phyloP scores from a whole-genome alignment of 2,888 invertebrate species.

The Lissonota sp. region DNA sequence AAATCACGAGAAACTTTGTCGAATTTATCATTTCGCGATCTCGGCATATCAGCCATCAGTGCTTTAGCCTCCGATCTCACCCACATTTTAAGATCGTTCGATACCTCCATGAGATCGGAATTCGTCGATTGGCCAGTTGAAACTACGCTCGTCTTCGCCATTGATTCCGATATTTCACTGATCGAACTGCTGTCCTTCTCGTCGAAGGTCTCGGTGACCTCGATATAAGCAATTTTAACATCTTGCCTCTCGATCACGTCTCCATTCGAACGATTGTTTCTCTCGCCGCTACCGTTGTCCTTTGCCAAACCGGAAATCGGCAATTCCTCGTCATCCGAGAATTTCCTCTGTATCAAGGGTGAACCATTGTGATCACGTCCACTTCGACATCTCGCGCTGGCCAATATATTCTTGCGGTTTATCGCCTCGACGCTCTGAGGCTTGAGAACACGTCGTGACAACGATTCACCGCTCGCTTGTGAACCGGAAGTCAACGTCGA shows the following conservation, averaged over 20 bases:
- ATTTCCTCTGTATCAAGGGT: slow-evolving; percentile 90
- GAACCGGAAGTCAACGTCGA: slow-evolving; percentile 91
- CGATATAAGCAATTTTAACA: slow-evolving; percentile 80
- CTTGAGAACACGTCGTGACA: slow-evolving; percentile 89
- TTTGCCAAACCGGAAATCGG: slow-evolving; percentile 62
- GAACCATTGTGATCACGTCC: slow-evolving; percentile 91
- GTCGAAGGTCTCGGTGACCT: slow-evolving; percentile 74
- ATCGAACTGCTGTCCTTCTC: slow-evolving; percentile 85
- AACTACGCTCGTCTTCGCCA: slow-evolving; percentile 79
- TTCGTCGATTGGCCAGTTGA: slow-evolving; percentile 84
- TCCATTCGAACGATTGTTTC: slow-evolving; percentile 49
- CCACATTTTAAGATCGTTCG: slow-evolving; percentile 79
- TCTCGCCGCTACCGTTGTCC: slow-evolving; percentile 59
- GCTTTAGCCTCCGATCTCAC: slow-evolving; percentile 76
- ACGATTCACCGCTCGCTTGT: slow-evolving; percentile 86
- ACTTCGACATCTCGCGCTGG: slow-evolving; percentile 93
- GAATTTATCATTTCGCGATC: slow-evolving; percentile 23
- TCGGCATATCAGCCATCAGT: slow-evolving; percentile 63
- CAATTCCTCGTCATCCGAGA: slow-evolving; percentile 81
- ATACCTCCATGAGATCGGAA: slow-evolving; percentile 75
- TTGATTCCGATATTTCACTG: slow-evolving; percentile 81
- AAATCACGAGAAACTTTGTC: slow-evolving; percentile 10
- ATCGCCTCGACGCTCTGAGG: slow-evolving; percentile 92
- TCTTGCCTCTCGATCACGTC: slow-evolving; percentile 62
- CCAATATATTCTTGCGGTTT: slow-evolving; percentile 93